Evolutionary conservation across 2,113 vertebrate genomes (phyloP).

Genomic region (Proteles cristata): DNA sequence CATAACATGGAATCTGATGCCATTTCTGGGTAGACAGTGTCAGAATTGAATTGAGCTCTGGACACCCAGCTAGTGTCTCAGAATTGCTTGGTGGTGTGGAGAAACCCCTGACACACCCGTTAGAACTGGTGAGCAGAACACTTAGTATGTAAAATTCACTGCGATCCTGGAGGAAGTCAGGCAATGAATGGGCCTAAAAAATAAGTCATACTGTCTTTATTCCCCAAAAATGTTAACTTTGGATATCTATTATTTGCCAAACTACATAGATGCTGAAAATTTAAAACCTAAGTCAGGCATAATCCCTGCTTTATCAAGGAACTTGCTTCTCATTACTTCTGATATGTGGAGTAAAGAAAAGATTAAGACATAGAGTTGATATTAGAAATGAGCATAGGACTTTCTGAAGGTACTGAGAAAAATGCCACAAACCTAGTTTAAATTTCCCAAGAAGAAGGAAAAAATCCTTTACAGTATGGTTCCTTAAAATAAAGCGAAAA

Average conservation of each 20-base stretch:
- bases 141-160: background rate
- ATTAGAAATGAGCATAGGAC: background rate
- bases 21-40: background rate
- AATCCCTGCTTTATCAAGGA: background rate
- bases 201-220: background rate
- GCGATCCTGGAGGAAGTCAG: background rate
- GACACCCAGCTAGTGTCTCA: background rate
- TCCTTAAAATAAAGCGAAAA: conserved; percentile 18
- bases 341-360: background rate
- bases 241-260: background rate
- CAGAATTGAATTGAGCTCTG: background rate
- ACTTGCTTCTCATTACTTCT: background rate
- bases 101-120: background rate
- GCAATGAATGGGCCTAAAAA: background rate
- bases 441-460: background rate
- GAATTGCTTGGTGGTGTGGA: background rate
- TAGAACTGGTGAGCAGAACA: background rate
- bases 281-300: background rate
- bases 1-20: background rate
- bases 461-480: background rate
- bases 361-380: background rate
- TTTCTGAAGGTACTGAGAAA: background rate
- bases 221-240: background rate
- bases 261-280: background rate
- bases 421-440: background rate